Evolutionary conservation across 2,797 vertebrate genomes (phyloP).

Genomic region (Lepus townsendii): DNA sequence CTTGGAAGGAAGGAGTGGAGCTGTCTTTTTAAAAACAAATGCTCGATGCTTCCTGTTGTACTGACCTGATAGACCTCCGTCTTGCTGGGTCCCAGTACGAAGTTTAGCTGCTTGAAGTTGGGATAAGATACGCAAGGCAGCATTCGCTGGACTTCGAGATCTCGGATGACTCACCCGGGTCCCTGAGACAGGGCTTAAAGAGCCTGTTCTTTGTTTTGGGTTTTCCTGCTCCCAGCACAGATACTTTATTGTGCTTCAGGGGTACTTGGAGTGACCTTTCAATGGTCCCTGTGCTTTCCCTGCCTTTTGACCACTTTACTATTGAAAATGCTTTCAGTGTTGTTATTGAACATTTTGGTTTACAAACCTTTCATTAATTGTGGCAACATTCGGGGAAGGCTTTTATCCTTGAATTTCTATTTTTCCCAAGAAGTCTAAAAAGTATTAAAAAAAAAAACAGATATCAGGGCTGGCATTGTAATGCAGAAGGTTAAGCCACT

Average conservation of each 20-base stretch:
- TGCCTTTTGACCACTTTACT: slow-evolving; percentile 47
- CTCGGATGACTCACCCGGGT: slow-evolving; percentile 22
- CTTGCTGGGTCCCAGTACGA: background rate
- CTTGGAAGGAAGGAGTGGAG: slow-evolving; percentile 10
- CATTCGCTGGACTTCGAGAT: background rate
- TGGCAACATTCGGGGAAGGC: background rate
- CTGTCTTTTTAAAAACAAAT: slow-evolving; percentile 57
- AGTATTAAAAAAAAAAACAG: too few species aligned
- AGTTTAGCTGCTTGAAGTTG: background rate
- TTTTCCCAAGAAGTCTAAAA: background rate
- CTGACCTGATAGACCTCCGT: slow-evolving; percentile 25
- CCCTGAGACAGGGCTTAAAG: background rate
- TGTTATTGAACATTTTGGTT: slow-evolving; percentile 30
- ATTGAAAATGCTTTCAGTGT: background rate
- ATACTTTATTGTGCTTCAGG: slow-evolving; percentile 10
- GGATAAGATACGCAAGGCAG: background rate
- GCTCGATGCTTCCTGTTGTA: slow-evolving; percentile 46
- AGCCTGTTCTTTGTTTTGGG: background rate
- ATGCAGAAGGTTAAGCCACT: too few species aligned
- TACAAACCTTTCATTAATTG: background rate
- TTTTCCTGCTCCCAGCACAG: background rate
- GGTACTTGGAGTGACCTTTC: slow-evolving; percentile 26
- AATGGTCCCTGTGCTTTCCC: background rate
- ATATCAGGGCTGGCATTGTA: too few species aligned
- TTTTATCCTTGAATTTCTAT: slow-evolving; percentile 46